Percentiles rank a stretch among this genome's conserved stretches.
phyloP scores from a whole-genome alignment of 2,113 vertebrate species.

The Eclectus roratus region DNA sequence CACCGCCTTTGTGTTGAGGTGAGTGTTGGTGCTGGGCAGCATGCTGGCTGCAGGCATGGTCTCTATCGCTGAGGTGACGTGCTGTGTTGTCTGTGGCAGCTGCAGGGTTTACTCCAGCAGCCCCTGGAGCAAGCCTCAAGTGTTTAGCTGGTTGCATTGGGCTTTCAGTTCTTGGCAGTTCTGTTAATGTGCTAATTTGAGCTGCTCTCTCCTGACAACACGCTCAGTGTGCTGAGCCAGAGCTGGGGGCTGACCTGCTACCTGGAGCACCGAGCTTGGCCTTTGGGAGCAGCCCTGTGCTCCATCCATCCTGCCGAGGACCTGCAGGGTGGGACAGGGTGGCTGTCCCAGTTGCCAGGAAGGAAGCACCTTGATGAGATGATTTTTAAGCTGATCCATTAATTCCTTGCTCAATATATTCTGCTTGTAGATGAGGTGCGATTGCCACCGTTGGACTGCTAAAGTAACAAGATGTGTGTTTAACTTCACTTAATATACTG shows the following conservation, averaged over 20 bases:
- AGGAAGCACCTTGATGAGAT: neutral
- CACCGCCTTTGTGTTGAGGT: neutral
- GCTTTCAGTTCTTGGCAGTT: slow-evolving; percentile 48
- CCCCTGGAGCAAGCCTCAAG: slow-evolving; percentile 27
- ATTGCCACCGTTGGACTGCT: neutral
- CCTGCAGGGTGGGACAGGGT: neutral
- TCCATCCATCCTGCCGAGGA: neutral
- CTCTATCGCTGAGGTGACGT: accelerated
- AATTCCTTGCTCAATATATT: neutral
- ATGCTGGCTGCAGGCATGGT: neutral
- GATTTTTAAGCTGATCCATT: neutral
- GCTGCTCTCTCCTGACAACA: neutral
- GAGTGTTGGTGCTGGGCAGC: neutral
- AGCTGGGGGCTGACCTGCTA: neutral
- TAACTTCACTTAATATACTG: neutral
- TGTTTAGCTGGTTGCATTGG: neutral
- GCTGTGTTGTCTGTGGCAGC: neutral
- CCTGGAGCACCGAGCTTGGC: neutral
- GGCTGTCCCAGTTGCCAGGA: neutral
- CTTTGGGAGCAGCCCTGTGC: neutral
- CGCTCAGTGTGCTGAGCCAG: neutral
- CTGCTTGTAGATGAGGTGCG: neutral
- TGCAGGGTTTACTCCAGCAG: neutral
- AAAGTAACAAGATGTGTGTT: neutral
- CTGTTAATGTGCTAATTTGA: slow-evolving; percentile 44